Evolutionary conservation across 1,140 invertebrate genomes (phyloP), one percentile per base, ranked within the genome.

Genomic region (Drosophila pseudoobscura): DNA sequence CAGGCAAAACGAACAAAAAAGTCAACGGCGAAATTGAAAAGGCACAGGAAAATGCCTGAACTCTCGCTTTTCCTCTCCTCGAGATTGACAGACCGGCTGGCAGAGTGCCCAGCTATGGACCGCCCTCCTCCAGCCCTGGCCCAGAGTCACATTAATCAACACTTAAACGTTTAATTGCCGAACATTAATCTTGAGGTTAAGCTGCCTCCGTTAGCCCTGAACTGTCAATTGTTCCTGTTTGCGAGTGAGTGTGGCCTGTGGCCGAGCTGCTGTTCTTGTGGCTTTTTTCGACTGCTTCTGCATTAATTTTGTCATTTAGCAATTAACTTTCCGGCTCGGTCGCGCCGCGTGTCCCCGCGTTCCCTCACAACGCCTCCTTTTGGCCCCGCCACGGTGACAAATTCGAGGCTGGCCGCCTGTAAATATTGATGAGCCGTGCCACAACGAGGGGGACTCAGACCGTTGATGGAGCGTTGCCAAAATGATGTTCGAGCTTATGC

Each of bases 111-210:
- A 41, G 15, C 15, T 29, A 4, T 39, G 29, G 51, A 20, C 39
- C 51, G 15, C 15, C 15, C 15, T 15, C 20, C 43, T 24, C 24
- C 24, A 3, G 9, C 31, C 8, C 24, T 56, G 57, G 46, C 59
- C 66, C 64, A 70, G 88, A 82, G 83, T 82, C 83, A 82, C 83
- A 88, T 88, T 88, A 88, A 88, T 88, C 83, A 88, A 88, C 83
- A 88, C 83, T 88, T 88, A 89, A 88, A 88, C 84, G 83, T 88
- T 88, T 88, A 88, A 88, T 88, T 88, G 83, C 78, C 83, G 56
- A 60, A 79, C 83, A 88, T 88, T 88, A 88, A 88, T 88, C 84
- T 88, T 79, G 59, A 55, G 55, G 55, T 69, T 70, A 70, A 62
- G 53, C 50, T 51, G 62, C 74, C 65, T 50, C 47, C 29, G 44